Base-by-base conservation (phyloP, 2,888 invertebrate genomes). In the Lacanobia oleracea region DNA sequence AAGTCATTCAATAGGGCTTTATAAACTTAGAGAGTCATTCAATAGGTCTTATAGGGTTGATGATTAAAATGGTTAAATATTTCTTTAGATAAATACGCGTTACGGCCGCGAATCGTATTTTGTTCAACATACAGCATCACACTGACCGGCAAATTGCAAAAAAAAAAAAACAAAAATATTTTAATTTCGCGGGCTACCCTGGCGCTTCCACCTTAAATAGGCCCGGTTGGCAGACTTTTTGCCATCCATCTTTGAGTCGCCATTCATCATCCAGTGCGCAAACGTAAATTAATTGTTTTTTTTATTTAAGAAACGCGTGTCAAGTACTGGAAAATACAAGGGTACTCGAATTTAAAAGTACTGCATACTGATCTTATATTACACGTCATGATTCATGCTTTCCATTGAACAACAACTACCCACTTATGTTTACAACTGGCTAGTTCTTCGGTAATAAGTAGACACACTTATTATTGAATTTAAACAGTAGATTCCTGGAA, bases 341-440 rank as follows among this genome's bases (percentile, higher is more conserved):
- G 1, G 7, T 21, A 53, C 27, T 53, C 27, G 18, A 43, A 14
- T 21, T 7, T 18, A 7, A n/a, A 12, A 43, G n/a, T 67, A 51
- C 8, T n/a, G 12, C 5, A 27, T 27, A 45, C n/a, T 27, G 8
- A 68, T 21, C 27, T 68, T 9, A 27, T 53, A 1, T 10, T 33
- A 51, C 50, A 51, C 10, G 12, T 16, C 33, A 56, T 33, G 14
- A 53, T 54, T 27, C 4, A 21, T 14, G 23, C 0, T 12, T 40
- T 45, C 21, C 21, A 57, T 64, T 73, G 27, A 63, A 48, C 18
- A 74, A 56, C n/a, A 18, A 27, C 21, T 50, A 45, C 6, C 16
- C 40, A 37, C 6, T 18, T n/a, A 50, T 16, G 37, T 53, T 68
- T 45, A 50, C n/a, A 65, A 72, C 16, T 37, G 4, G 18, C 8